These are phyloP conservation scores for Cylloceria caligata DNA, from an alignment of 2,888 invertebrate genomes.

Conservation along the genomic window DNA sequence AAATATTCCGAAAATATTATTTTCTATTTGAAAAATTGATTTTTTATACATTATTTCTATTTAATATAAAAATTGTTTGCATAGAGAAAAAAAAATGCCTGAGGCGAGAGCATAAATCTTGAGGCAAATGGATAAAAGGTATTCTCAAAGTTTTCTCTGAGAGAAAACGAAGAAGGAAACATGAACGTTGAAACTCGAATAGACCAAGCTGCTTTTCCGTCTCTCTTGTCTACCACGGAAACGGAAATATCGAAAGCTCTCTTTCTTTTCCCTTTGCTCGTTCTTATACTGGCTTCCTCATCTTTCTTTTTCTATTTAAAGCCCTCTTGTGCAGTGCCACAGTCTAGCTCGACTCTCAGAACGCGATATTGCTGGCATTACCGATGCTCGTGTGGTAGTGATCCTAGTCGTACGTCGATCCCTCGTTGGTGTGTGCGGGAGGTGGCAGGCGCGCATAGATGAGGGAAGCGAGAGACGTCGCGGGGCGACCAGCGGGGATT, in stretches of 20 bases:
- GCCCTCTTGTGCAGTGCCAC: slow-evolving; percentile 47
- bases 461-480: slow-evolving; percentile 44
- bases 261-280: slow-evolving; percentile 14
- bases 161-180: slow-evolving; percentile 42
- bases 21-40: no score
- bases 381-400: slow-evolving; percentile 9
- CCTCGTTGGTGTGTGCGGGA: slow-evolving; percentile 32
- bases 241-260: slow-evolving; percentile 57
- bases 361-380: slow-evolving; percentile 54
- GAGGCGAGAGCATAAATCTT: neutral
- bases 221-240: slow-evolving; percentile 44
- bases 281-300: slow-evolving; percentile 33
- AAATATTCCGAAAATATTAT: no score
- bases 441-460: slow-evolving; percentile 45
- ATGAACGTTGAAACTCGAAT: slow-evolving; percentile 22
- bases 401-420: neutral
- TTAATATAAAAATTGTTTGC: no score
- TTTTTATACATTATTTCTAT: no score
- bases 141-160: neutral
- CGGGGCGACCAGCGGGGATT: slow-evolving; percentile 11
- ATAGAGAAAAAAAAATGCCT: neutral
- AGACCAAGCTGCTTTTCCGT: slow-evolving; percentile 25
- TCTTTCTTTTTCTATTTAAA: slow-evolving; percentile 61
- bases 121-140: neutral
- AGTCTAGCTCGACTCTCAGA: slow-evolving; percentile 50